Percentiles rank a stretch among this genome's conserved stretches.
Evolutionary conservation across 2,113 vertebrate genomes (phyloP).

Genomic region (Trogon melanurus): DNA sequence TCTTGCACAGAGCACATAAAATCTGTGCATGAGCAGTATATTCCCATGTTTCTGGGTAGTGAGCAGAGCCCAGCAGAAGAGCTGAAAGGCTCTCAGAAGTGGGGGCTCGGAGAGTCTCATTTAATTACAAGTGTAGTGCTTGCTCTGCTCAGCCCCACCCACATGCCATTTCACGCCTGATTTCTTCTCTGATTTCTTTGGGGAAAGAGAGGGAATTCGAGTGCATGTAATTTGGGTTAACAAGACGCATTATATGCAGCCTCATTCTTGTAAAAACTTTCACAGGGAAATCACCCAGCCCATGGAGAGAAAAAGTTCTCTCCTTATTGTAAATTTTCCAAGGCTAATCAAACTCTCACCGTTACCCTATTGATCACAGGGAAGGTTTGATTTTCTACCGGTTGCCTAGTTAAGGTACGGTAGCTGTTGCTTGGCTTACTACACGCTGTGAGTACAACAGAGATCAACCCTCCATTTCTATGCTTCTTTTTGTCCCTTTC

Average conservation of each 20-base stretch:
- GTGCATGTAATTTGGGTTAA: slow-evolving; percentile 75
- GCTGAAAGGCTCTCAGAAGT: not conserved
- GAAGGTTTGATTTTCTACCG: slow-evolving; percentile 64
- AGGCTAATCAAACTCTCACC: slow-evolving; percentile 67
- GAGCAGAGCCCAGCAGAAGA: not conserved
- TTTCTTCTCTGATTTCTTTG: slow-evolving; percentile 73
- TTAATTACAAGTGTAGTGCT: slow-evolving; percentile 52
- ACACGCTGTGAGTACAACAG: slow-evolving; percentile 67
- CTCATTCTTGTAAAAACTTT: slow-evolving; percentile 75
- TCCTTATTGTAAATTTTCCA: slow-evolving; percentile 67
- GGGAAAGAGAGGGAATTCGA: slow-evolving; percentile 72
- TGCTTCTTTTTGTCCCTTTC: slow-evolving; percentile 59
- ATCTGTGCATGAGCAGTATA: accelerated
- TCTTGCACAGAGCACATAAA: not conserved
- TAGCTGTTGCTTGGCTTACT: slow-evolving; percentile 67
- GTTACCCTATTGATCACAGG: slow-evolving; percentile 60
- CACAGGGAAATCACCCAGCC: slow-evolving; percentile 66
- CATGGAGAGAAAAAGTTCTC: slow-evolving; percentile 62
- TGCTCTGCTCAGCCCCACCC: slow-evolving; percentile 52
- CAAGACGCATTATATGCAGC: slow-evolving; percentile 71
- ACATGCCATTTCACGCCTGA: slow-evolving; percentile 71
- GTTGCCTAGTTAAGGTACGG: slow-evolving; percentile 67
- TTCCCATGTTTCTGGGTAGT: not conserved
- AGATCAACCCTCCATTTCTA: slow-evolving; percentile 66
- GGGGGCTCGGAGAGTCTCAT: slow-evolving; percentile 22